Base-by-base conservation (phyloP, 2,113 vertebrate species). In the Uria aalge region DNA sequence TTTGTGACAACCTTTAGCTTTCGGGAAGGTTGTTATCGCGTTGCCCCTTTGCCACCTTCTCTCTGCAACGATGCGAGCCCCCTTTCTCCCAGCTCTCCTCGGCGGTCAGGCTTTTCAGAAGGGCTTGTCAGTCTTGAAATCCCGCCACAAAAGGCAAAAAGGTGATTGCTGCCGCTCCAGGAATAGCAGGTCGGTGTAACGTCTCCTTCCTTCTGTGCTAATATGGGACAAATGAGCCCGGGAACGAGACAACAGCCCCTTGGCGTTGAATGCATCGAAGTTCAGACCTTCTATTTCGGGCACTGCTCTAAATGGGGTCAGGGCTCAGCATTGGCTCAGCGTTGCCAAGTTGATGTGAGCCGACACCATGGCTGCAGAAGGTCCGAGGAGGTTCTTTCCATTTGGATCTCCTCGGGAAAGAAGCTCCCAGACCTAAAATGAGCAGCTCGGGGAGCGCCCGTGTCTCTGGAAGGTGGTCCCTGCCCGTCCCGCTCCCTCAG, bases 1-100 rank as follows among this genome's bases (percentile, higher is more conserved):
- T 88, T 93, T 82, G 87, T 48, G 82, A 91, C 89, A 95, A 91
- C 95, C 93, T 92, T 56, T 76, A 67, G 92, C 92, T 93, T 91
- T 92, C 66, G 82, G 90, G 74, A 94, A 95, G 95, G 95, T 93
- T 88, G 95, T 97, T 95, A 95, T 40, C 86, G 6, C 8, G 21
- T 83, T 59, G 60, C 81, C 79, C 91, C 91, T 94, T 34, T 27
- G 67, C 88, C 17, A 8, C 69, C 69, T 89, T 29, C 81, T 60
- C 63, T 87, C 89, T 63, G 64, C 85, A 72, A 56, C 10, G 50
- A 67, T 48, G 29, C 47, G 3, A 67, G 64, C 66, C 62, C 56
- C 6, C 1, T 29, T 92, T 87, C 76, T 59, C 17, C 84, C 40
- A 16, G 52, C 55, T 85, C 72, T 36, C 52, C 68, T 81, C 3